Conservation (phyloP, 2,113 vertebrate species). For the Campylomormyrus tamandua region DNA sequence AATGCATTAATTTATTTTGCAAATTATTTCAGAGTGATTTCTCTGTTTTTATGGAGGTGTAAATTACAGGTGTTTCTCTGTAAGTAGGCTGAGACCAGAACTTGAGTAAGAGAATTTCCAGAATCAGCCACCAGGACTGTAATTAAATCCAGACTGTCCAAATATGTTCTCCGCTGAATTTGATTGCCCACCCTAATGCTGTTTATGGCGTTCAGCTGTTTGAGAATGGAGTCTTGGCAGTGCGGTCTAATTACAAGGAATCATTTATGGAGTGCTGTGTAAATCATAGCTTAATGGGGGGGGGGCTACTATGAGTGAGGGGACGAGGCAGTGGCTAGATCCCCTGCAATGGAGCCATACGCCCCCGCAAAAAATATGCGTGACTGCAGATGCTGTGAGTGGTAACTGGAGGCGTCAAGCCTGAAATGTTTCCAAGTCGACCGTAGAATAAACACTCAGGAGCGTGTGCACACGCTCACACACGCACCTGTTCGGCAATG, state of each 20-base stretch:
- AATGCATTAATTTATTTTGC: neutral
- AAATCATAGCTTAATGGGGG: neutral
- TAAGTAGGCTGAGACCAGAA: neutral
- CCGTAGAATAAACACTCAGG: neutral
- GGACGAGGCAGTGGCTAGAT: neutral
- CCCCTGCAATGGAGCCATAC: neutral
- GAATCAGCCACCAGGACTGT: neutral
- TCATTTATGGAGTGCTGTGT: conserved; percentile 4
- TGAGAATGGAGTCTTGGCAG: conserved; percentile 3
- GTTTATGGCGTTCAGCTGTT: neutral
- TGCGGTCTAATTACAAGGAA: neutral
- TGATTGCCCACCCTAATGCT: neutral
- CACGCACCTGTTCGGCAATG: neutral
- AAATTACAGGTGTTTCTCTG: neutral
- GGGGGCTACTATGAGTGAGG: neutral
- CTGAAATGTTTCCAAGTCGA: neutral
- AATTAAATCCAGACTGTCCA: conserved; percentile 12
- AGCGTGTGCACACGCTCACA: neutral
- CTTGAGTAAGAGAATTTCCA: neutral
- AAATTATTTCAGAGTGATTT: neutral
- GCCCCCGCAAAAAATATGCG: neutral
- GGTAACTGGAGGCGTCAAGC: neutral
- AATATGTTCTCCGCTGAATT: neutral
- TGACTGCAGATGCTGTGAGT: neutral
- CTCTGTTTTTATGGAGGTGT: neutral